Base-by-base conservation (phyloP, 2,888 invertebrate species). In the Junonia oenone region DNA sequence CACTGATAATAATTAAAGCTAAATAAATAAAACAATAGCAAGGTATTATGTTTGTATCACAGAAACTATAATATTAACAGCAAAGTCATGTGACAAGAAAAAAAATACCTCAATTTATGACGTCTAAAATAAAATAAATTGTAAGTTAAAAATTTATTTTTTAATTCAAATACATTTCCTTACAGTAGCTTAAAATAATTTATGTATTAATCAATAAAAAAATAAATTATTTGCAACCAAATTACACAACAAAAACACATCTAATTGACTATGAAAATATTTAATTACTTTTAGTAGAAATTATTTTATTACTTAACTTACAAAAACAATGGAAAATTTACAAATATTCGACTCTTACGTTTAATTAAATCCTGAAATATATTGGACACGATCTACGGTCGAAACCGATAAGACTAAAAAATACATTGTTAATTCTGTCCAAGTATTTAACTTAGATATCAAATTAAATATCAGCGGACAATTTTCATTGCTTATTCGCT, bases 1-100 rank as follows among this genome's bases (percentile, higher is more conserved):
- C 9, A 47, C 38, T 29, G 13, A 19, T 47, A 53, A 47, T 27
- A 53, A 31, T 53, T 53, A 53, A 53, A 53, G 47, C 53, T 53
- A 53, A 53, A 38, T 19, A 22, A 53, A 47, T 19, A 22, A 53
- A 47, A 53, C 6, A 38, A 22, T 9, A 29, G 43, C 17, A 15
- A 22, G 2, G 22, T 43, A 22, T 26, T 43, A 43, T 11, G 43
- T 11, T 2, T 33, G 31, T 53, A 53, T 47, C 31, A 53, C 53
- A 53, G 38, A 27, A 37, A 22, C 47, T 53, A 47, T 33, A 17
- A 14, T 1, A 2, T 52, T 46, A n/a, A 40, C 19, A 40, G 38
- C 19, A n/a, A n/a, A n/a, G n/a, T n/a, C n/a, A n/a, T n/a, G n/a
- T n/a, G n/a, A n/a, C n/a, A n/a, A n/a, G n/a, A n/a, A n/a, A n/a